These are phyloP conservation scores for Gulo gulo DNA, from an alignment of 2,113 vertebrate species.

Conservation along the genomic window DNA sequence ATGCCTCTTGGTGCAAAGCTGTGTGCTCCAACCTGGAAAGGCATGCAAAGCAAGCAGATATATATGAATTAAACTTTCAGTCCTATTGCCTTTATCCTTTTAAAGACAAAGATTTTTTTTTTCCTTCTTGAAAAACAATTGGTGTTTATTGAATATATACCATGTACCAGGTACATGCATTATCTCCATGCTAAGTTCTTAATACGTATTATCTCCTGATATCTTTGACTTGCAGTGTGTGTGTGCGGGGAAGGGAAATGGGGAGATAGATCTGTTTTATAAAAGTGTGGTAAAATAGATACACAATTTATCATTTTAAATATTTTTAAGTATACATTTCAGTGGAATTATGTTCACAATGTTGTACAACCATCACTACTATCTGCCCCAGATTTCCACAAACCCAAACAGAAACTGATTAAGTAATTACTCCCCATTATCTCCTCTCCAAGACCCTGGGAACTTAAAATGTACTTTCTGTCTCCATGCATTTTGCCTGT, in stretches of 20 bases:
- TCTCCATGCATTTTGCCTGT: background rate
- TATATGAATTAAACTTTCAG: background rate
- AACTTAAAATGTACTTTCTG: background rate
- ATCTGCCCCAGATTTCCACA: background rate
- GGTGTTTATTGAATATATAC: background rate
- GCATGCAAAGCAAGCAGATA: background rate
- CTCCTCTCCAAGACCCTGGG: background rate
- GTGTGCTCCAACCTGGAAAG: background rate
- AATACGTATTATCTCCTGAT: background rate
- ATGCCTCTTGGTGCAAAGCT: background rate
- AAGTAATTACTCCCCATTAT: background rate
- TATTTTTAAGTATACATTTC: background rate
- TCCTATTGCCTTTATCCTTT: background rate
- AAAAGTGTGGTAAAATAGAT: background rate
- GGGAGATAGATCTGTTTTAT: background rate
- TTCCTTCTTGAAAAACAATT: background rate
- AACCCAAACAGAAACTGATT: background rate
- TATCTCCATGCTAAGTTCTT: background rate
- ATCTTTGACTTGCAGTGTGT: background rate
- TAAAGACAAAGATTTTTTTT: background rate
- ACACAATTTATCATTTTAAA: background rate
- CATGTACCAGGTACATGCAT: background rate
- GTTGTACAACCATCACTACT: background rate
- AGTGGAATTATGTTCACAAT: background rate
- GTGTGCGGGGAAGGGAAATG: accelerated